These are phyloP conservation scores for Tetheella fluctuosa DNA, from an alignment of 2,888 invertebrate genomes.

Conservation along the genomic window DNA sequence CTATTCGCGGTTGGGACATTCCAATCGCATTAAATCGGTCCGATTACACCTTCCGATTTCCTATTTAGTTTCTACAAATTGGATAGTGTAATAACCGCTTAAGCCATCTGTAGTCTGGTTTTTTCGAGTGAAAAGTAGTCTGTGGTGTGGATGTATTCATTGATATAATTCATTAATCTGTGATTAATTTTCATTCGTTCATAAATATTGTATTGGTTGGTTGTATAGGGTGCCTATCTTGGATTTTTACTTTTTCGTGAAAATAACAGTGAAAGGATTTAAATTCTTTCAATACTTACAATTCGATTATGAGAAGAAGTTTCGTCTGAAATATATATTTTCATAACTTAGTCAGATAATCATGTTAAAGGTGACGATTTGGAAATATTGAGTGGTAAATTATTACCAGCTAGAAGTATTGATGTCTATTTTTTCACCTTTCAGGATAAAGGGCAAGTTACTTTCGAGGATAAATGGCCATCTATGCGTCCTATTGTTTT, in stretches of 20 bases:
- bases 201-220: no score
- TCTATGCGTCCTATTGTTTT: conserved; percentile 96
- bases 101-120: no score
- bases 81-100: no score
- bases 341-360: conserved; percentile 21
- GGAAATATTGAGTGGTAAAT: not conserved
- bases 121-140: no score
- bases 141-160: no score
- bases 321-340: conserved; percentile 35
- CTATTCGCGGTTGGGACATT: no score
- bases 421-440: conserved; percentile 21
- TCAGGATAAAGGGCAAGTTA: conserved; percentile 91
- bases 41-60: no score
- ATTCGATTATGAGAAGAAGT: conserved; percentile 44
- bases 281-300: conserved; percentile 19
- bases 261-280: conserved; percentile 5
- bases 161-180: no score
- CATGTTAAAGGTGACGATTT: conserved; percentile 34
- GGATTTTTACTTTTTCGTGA: not conserved
- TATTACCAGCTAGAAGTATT: not conserved
- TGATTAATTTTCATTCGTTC: no score
- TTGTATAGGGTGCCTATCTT: no score
- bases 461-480: conserved; percentile 99
- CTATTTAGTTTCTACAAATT: no score
- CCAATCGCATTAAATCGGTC: no score